Percentiles rank a stretch among this genome's conserved stretches.
Conservation (phyloP, 2,113 vertebrate species). For the Saimiri boliviensis region DNA sequence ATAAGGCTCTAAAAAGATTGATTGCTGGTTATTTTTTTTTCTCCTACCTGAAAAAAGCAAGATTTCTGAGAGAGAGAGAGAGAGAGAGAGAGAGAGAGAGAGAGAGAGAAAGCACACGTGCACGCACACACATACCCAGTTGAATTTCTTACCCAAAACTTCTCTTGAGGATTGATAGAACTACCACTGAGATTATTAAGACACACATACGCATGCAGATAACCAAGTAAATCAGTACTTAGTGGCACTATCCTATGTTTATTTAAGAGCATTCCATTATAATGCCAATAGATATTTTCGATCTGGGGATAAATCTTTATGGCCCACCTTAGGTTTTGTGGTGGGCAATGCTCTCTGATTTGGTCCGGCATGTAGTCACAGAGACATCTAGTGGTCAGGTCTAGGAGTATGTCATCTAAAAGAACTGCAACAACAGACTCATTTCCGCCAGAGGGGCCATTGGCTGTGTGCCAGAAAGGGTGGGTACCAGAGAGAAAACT, state of each 20-base stretch:
- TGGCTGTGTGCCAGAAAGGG: not conserved
- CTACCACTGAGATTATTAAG: no score
- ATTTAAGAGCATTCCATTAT: not conserved
- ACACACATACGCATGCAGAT: not conserved
- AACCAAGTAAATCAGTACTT: conserved; percentile 22
- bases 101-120: no score
- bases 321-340: not conserved
- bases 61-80: not conserved
- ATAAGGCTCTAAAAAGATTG: not conserved
- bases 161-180: not conserved
- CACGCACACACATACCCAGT: not conserved
- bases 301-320: not conserved
- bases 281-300: not conserved
- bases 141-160: not conserved
- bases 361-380: conserved; percentile 37
- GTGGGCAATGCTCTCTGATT: not conserved
- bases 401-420: not conserved
- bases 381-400: conserved; percentile 72
- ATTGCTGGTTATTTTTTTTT: not conserved
- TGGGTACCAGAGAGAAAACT: not conserved
- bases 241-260: not conserved
- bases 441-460: not conserved
- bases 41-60: not conserved
- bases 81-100: not conserved
- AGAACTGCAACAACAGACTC: not conserved